Conservation (phyloP, 2,888 invertebrate species). For the Apamea crenata region DNA sequence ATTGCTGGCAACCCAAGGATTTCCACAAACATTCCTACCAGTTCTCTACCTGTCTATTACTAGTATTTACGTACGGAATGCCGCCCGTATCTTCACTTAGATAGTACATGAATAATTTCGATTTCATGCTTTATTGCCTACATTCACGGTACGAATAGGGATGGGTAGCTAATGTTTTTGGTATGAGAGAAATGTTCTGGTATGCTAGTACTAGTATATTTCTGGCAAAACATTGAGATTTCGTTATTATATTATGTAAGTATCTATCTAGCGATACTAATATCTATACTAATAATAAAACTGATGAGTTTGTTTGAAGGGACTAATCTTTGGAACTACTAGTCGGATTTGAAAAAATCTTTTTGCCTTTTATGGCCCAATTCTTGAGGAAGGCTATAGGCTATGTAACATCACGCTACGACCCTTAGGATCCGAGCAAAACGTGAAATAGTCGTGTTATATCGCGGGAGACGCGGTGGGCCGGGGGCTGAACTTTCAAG, state of each 20-base stretch:
- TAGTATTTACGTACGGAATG: slow-evolving; percentile 48
- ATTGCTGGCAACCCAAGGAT: slow-evolving; percentile 4
- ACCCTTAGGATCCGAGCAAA: too few species aligned
- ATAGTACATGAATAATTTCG: slow-evolving; percentile 56
- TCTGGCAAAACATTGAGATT: background rate
- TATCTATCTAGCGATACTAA: too few species aligned
- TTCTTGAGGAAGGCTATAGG: too few species aligned
- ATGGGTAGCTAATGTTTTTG: slow-evolving; percentile 6
- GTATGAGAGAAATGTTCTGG: background rate
- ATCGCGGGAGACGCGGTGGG: too few species aligned
- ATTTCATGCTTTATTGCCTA: slow-evolving; percentile 48
- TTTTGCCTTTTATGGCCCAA: too few species aligned
- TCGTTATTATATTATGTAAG: background rate
- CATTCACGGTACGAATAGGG: slow-evolving; percentile 38
- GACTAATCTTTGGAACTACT: too few species aligned
- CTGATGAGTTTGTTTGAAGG: too few species aligned
- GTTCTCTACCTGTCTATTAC: slow-evolving; percentile 10
- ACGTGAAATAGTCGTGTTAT: too few species aligned
- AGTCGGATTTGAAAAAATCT: too few species aligned
- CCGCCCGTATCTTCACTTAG: slow-evolving; percentile 34
- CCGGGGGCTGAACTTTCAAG: too few species aligned
- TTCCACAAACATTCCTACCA: slow-evolving; percentile 21
- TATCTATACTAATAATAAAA: too few species aligned
- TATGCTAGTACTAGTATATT: background rate
- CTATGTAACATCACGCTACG: too few species aligned